These are phyloP conservation scores for Idaea aversata DNA, from an alignment of 2,888 invertebrate genomes.

Conservation along the genomic window DNA sequence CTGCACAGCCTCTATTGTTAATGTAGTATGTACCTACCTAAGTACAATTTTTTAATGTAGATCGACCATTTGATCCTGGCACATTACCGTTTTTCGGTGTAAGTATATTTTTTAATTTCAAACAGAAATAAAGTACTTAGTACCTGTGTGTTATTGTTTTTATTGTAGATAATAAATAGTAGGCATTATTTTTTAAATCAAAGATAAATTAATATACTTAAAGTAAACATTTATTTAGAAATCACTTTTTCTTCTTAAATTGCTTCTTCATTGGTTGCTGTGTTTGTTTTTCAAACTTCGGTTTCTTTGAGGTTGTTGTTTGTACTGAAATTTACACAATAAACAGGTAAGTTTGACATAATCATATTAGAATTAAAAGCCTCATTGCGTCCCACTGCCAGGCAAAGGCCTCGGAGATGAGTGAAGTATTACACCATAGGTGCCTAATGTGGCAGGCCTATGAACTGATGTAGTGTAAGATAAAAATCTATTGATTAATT, in stretches of 20 bases:
- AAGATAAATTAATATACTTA: constrained; percentile 10
- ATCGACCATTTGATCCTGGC: constrained; percentile 22
- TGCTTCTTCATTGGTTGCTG: constrained; percentile 54
- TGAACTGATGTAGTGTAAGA: no score
- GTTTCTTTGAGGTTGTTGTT: constrained; percentile 45
- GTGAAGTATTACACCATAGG: no score
- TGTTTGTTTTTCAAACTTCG: constrained; percentile 61
- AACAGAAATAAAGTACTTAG: background rate
- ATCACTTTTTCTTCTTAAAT: constrained; percentile 61
- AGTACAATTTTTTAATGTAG: constrained; percentile 21
- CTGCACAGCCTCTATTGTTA: constrained; percentile 5
- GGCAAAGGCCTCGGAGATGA: no score
- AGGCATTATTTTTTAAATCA: no score
- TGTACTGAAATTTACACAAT: constrained; percentile 40
- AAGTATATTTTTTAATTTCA: constrained; percentile 3
- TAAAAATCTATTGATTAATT: no score
- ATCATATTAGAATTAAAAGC: no score
- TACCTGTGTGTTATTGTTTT: background rate
- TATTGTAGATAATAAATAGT: constrained; percentile 5
- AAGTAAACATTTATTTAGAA: constrained; percentile 11
- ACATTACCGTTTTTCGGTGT: constrained; percentile 9
- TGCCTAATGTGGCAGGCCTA: no score
- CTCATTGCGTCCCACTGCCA: no score
- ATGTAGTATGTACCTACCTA: constrained; percentile 9
- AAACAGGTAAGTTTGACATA: background rate